Conservation (phyloP, 2,797 vertebrate species). For the Tarsius wallacei region DNA sequence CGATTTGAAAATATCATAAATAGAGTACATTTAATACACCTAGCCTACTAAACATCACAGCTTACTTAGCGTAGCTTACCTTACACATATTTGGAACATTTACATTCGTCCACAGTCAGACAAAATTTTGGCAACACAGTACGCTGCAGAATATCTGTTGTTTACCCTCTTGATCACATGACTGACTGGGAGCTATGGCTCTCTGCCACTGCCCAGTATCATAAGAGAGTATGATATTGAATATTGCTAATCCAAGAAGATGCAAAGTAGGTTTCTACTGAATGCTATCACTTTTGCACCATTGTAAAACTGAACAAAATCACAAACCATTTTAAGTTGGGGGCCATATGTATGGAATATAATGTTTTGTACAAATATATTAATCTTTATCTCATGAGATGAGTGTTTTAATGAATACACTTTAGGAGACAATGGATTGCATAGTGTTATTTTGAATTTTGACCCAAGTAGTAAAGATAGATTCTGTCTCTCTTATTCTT, state of each 20-base stretch:
- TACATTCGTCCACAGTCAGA: background rate
- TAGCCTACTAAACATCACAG: background rate
- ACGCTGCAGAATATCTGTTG: no score
- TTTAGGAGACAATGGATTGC: background rate
- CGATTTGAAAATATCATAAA: background rate
- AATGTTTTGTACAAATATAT: background rate
- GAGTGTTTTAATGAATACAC: background rate
- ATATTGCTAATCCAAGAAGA: background rate
- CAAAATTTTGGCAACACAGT: background rate
- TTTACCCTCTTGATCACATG: background rate
- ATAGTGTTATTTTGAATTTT: background rate
- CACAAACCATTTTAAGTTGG: background rate
- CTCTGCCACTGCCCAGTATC: background rate
- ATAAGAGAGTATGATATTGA: background rate
- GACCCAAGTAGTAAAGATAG: background rate
- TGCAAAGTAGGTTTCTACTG: background rate
- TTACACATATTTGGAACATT: background rate
- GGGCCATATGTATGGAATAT: background rate
- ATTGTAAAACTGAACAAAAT: background rate
- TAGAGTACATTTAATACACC: background rate
- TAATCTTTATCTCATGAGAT: background rate
- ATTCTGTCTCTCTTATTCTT: background rate
- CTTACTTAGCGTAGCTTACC: background rate
- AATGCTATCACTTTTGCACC: background rate
- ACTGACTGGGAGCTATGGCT: background rate